A percentile compares a stretch with the other conserved stretches of the same genome.
phyloP scores from a whole-genome alignment of 2,797 vertebrate genomes.

The Gadopsis marmoratus region DNA sequence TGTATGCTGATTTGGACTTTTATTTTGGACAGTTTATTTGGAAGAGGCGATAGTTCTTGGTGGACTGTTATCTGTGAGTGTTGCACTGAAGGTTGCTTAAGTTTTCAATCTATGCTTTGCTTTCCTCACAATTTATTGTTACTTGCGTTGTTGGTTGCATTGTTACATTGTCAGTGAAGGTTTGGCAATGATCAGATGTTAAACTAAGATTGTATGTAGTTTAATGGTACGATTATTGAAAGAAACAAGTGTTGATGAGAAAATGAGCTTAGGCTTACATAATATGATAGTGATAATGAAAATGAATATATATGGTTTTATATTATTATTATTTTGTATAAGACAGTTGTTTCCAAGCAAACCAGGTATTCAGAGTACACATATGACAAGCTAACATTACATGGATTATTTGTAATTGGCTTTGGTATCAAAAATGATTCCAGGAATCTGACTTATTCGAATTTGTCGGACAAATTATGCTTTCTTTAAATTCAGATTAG shows the following conservation, averaged over 20 bases:
- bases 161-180: too few relatives aligned
- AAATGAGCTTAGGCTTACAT: too few relatives aligned
- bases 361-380: too few relatives aligned
- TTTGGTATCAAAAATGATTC: too few relatives aligned
- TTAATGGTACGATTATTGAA: neutral
- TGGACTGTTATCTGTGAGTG: neutral
- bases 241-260: neutral
- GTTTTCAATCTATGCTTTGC: neutral
- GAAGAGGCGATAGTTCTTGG: neutral
- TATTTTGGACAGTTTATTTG: neutral
- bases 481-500: neutral
- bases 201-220: neutral
- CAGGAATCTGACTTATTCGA: too few relatives aligned
- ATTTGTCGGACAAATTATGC: neutral
- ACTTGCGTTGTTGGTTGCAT: too few relatives aligned
- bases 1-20: neutral
- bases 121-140: neutral
- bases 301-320: neutral
- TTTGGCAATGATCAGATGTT: neutral
- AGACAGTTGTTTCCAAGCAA: neutral
- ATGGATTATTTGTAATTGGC: too few relatives aligned
- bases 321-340: neutral
- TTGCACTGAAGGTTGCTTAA: neutral
- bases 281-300: too few relatives aligned
- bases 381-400: too few relatives aligned